Evolutionary conservation across 2,888 invertebrate genomes (phyloP).

Genomic region (Lycaena phlaeas): DNA sequence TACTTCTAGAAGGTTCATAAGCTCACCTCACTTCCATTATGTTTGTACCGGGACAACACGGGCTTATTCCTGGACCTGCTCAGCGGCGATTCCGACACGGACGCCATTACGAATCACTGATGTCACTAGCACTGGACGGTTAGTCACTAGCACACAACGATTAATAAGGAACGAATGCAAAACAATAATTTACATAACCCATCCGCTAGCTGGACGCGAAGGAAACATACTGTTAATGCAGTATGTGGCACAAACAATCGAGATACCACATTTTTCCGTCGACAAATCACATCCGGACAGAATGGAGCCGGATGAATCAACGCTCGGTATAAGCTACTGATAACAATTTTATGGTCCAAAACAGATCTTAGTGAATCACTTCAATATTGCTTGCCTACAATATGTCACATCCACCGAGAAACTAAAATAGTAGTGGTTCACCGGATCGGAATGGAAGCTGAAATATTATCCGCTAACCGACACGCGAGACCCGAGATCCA

Average conservation of each 20-base stretch:
- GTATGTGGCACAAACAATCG: conserved; percentile 44
- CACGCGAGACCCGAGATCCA: conserved; percentile 15
- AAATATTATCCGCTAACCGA: conserved; percentile 20
- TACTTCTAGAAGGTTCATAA: neutral
- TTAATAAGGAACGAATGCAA: conserved; percentile 14
- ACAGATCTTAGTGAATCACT: conserved; percentile 24
- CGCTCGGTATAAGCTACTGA: conserved; percentile 42
- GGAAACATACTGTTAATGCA: conserved; percentile 60
- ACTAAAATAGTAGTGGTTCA: conserved; percentile 35
- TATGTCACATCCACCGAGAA: conserved; percentile 23
- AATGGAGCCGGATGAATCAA: conserved; percentile 55
- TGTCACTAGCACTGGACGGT: conserved; percentile 13
- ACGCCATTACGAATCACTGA: conserved; percentile 36
- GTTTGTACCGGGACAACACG: conserved; percentile 57
- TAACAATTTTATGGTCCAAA: conserved; percentile 37
- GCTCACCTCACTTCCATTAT: conserved; percentile 44
- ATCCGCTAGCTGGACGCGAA: conserved; percentile 42
- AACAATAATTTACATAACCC: conserved; percentile 25
- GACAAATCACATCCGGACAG: conserved; percentile 70
- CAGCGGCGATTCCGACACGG: conserved; percentile 53
- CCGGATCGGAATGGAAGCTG: conserved; percentile 25
- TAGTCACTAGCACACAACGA: conserved; percentile 13
- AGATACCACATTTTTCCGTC: conserved; percentile 67
- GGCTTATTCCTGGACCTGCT: conserved; percentile 54
- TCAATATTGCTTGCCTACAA: conserved; percentile 21